phyloP scores from a whole-genome alignment of 2,113 vertebrate genomes.

The Felis catus region F.catus_Fca126_mat1.0 CM031424.1:2093501-2094000 shows the following conservation, averaged over 20 bases:
- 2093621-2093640: neutral
- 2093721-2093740: neutral
- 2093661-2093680: constrained; percentile 21
- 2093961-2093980: neutral
- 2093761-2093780: neutral
- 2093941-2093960: neutral
- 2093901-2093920: neutral
- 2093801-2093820: neutral
- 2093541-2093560: neutral
- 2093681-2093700: constrained; percentile 58
- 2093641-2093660: neutral
- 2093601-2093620: neutral
- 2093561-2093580: neutral
- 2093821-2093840: neutral
- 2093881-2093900: neutral
- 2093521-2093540: neutral
- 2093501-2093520: neutral
- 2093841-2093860: neutral
- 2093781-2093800: neutral
- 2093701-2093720: constrained; percentile 56
- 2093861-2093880: neutral
- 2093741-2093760: fast-evolving
- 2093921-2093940: fast-evolving
- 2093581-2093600: neutral
- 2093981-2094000: neutral